Conservation (phyloP, 2,888 invertebrate genomes). For the Tetropium fuscum region DNA sequence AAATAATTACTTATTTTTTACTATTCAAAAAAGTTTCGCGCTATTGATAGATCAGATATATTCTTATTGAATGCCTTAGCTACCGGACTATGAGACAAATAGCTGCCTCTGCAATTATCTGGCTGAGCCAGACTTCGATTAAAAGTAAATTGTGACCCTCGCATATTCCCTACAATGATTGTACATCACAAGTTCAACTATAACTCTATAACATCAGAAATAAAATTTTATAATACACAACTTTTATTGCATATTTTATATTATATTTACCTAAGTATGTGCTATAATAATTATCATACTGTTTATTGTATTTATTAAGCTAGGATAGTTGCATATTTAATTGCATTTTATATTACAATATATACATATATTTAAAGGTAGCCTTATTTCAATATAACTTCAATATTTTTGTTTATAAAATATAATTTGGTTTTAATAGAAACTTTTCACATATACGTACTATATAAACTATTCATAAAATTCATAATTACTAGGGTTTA, state of each 20-base stretch:
- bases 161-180: slow-evolving; percentile 53
- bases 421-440: slow-evolving; percentile 3
- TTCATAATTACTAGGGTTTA: neutral
- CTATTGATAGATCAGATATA: too few relatives aligned
- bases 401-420: slow-evolving; percentile 11
- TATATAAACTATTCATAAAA: neutral
- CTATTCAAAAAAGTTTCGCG: too few relatives aligned
- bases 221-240: slow-evolving; percentile 49
- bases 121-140: slow-evolving; percentile 18
- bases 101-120: too few relatives aligned
- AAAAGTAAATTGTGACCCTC: slow-evolving; percentile 38
- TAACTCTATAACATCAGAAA: slow-evolving; percentile 44
- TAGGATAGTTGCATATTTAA: slow-evolving; percentile 8
- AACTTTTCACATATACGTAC: neutral
- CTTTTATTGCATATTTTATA: slow-evolving; percentile 46
- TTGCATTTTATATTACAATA: slow-evolving; percentile 27
- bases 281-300: slow-evolving; percentile 18
- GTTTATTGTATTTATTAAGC: slow-evolving; percentile 7
- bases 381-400: neutral
- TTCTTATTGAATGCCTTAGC: too few relatives aligned
- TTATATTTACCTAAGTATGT: slow-evolving; percentile 18
- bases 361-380: slow-evolving; percentile 21
- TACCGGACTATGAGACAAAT: too few relatives aligned
- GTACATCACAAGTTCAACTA: slow-evolving; percentile 53
- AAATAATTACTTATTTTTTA: too few relatives aligned